These are phyloP conservation scores for Sprattus sprattus DNA, from an alignment of 2,113 vertebrate genomes.

Conservation along the genomic window DNA sequence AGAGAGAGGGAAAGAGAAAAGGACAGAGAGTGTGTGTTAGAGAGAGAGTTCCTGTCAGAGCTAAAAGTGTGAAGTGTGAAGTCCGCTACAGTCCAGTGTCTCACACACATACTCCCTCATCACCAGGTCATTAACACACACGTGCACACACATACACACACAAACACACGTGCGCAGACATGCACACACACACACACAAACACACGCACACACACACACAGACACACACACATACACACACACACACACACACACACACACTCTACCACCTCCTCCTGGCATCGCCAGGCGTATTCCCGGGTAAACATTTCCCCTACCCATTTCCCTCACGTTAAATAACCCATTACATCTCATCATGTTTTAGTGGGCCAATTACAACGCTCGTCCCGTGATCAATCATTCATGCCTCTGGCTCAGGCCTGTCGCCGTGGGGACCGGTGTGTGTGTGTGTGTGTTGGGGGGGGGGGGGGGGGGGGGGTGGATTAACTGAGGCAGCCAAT, in stretches of 20 bases:
- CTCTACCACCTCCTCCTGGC: constrained; percentile 53
- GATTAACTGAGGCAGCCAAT: background rate
- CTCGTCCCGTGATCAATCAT: constrained; percentile 93
- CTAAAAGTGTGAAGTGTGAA: background rate
- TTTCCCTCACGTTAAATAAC: constrained; percentile 91
- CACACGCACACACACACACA: background rate
- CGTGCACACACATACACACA: background rate
- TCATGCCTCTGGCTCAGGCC: constrained; percentile 87
- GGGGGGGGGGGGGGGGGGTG: background rate
- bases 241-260: constrained; percentile 43
- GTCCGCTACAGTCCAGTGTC: background rate
- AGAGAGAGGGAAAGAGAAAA: background rate
- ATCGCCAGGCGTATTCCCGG: background rate
- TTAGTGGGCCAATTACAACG: constrained; percentile 92
- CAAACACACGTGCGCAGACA: constrained; percentile 39
- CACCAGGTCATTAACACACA: constrained; percentile 27
- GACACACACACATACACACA: constrained; percentile 27
- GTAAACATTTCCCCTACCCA: constrained; percentile 66
- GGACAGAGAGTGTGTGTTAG: background rate
- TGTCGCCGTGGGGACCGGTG: constrained; percentile 48
- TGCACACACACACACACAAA: background rate
- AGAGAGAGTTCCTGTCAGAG: background rate
- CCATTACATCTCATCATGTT: constrained; percentile 98
- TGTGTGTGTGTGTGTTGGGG: background rate
- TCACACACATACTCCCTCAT: background rate